A percentile compares a stretch with the other conserved stretches of the same genome.
Evolutionary conservation across 2,113 vertebrate species (phyloP).

Genomic region (Gavialis gangeticus): DNA sequence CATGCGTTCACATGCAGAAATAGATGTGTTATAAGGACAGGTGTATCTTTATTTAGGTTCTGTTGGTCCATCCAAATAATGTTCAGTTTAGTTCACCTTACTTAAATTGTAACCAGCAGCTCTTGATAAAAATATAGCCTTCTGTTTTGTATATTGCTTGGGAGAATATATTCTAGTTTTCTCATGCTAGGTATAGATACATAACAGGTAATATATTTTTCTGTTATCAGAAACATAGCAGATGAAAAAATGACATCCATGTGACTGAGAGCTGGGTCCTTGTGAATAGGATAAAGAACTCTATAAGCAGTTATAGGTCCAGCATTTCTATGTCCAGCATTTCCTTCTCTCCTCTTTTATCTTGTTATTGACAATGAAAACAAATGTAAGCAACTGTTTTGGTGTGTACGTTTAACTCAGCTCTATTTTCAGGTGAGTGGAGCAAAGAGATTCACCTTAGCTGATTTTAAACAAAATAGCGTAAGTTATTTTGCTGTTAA

Average conservation of each 20-base stretch:
- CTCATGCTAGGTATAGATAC: constrained; percentile 48
- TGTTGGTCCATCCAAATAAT: not conserved
- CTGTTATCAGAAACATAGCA: constrained; percentile 72
- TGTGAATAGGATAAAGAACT: constrained; percentile 31
- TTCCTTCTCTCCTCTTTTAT: constrained; percentile 32
- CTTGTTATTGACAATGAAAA: constrained; percentile 37
- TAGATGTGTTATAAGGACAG: not conserved
- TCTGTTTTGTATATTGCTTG: constrained; percentile 34
- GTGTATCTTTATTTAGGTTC: constrained; percentile 39
- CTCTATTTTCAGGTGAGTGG: constrained; percentile 62
- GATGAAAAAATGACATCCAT: constrained; percentile 52
- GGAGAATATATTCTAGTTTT: constrained; percentile 45
- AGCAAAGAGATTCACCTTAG: constrained; percentile 66
- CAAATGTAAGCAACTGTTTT: constrained; percentile 30
- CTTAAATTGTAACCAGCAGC: constrained; percentile 60
- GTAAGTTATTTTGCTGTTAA: constrained; percentile 12
- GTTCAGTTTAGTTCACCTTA: constrained; percentile 61
- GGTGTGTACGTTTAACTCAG: constrained; percentile 36
- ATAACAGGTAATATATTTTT: constrained; percentile 61
- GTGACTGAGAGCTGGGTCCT: constrained; percentile 12
- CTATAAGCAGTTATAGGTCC: not conserved
- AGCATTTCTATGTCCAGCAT: not conserved
- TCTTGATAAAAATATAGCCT: constrained; percentile 66
- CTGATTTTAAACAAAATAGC: constrained; percentile 59
- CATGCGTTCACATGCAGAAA: not conserved